A percentile compares a stretch with the other conserved stretches of the same genome.
Conservation (phyloP, 2,888 invertebrate species). For the Chironomus riparius region DNA sequence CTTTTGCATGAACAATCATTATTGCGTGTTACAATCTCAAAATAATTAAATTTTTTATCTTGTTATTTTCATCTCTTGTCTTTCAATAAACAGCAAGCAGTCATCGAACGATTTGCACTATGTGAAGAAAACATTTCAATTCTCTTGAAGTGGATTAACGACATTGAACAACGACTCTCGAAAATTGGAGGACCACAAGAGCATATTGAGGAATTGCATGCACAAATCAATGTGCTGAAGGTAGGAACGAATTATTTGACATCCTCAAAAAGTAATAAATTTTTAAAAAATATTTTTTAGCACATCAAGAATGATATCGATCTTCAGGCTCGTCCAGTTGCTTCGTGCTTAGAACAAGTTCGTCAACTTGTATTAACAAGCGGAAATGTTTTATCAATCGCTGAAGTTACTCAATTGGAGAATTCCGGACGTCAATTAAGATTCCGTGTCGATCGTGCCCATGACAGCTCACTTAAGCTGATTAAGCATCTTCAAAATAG, state of each 20-base stretch:
- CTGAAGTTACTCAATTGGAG: conserved; percentile 80
- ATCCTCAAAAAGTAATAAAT: too few relatives aligned
- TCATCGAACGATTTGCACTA: conserved; percentile 86
- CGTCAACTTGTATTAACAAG: conserved; percentile 83
- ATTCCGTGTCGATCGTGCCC: conserved; percentile 69
- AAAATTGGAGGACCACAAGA: conserved; percentile 83
- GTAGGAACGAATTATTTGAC: conserved; percentile 41
- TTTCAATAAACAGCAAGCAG: conserved; percentile 65
- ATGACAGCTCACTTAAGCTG: conserved; percentile 69
- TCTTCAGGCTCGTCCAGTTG: conserved; percentile 74
- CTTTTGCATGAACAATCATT: too few relatives aligned
- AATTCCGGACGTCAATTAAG: conserved; percentile 77
- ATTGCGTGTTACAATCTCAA: neutral
- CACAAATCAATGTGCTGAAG: conserved; percentile 82
- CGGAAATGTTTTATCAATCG: conserved; percentile 83
- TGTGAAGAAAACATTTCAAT: conserved; percentile 81
- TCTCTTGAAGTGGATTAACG: conserved; percentile 77
- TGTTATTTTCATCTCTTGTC: neutral
- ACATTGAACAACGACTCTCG: conserved; percentile 74
- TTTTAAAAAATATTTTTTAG: conserved; percentile 46
- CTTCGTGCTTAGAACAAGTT: conserved; percentile 80
- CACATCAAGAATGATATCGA: conserved; percentile 85
- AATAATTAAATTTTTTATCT: neutral
- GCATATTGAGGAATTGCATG: conserved; percentile 73
- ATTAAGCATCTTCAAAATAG: conserved; percentile 66